Percentiles rank a stretch among this genome's conserved stretches.
Evolutionary conservation across 2,113 vertebrate genomes (phyloP).

Genomic region (Mobula birostris): DNA sequence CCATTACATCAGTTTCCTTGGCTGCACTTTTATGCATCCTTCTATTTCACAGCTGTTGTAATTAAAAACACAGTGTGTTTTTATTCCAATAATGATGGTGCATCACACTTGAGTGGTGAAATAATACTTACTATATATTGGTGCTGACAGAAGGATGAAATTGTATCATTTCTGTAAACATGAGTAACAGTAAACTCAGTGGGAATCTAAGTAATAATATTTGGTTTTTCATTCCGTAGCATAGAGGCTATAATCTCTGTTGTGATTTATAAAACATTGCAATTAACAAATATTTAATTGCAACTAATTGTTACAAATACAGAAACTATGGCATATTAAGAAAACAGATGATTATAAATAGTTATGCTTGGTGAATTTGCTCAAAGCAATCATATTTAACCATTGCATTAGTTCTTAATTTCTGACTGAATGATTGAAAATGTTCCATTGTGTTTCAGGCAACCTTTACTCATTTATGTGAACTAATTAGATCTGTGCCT

Average conservation of each 20-base stretch:
- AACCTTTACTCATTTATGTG: neutral
- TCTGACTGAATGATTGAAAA: neutral
- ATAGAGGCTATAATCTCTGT: neutral
- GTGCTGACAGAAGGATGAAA: neutral
- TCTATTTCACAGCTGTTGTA: neutral
- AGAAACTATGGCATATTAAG: neutral
- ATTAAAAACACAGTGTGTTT: neutral
- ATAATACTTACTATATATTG: neutral
- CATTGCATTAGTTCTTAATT: neutral
- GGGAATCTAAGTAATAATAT: neutral
- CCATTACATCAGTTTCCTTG: neutral
- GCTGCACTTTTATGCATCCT: neutral
- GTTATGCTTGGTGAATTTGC: neutral
- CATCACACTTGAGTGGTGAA: neutral
- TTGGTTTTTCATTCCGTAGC: neutral
- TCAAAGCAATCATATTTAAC: neutral
- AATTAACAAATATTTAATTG: slow-evolving; percentile 20
- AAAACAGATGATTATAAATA: neutral
- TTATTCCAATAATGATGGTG: neutral
- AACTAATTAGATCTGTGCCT: neutral
- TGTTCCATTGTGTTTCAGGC: neutral
- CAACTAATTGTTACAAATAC: neutral
- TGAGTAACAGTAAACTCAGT: slow-evolving; percentile 5
- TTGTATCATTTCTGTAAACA: neutral
- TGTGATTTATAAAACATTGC: neutral